Evolutionary conservation across 1,140 invertebrate genomes (phyloP).

Genomic region (Pseudachorutes palmiensis): DNA sequence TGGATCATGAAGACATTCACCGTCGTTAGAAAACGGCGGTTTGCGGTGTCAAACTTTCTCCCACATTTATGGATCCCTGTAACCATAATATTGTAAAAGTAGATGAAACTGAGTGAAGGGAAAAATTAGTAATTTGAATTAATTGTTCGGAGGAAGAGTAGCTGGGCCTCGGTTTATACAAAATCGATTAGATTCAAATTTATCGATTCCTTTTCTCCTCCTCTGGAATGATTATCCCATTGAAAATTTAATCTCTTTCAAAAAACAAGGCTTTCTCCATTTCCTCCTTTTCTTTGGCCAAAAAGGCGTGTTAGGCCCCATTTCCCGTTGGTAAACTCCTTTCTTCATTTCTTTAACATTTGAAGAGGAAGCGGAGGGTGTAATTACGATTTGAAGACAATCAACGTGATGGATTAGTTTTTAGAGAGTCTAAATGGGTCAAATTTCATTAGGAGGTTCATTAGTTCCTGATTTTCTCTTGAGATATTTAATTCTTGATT

Average conservation of each 20-base stretch:
- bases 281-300: background rate
- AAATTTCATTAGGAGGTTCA: conserved; percentile 10
- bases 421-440: background rate
- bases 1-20: too few relatives aligned
- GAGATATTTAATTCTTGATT: background rate
- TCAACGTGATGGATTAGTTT: background rate
- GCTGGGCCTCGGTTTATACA: too few relatives aligned
- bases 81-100: too few relatives aligned
- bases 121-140: too few relatives aligned
- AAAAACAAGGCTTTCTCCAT: background rate
- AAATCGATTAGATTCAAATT: conserved; percentile 7
- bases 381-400: conserved; percentile 4
- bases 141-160: too few relatives aligned
- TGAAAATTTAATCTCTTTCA: background rate
- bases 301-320: too few relatives aligned
- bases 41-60: too few relatives aligned
- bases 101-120: too few relatives aligned
- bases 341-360: too few relatives aligned
- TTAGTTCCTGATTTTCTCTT: background rate
- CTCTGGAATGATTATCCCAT: background rate
- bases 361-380: background rate
- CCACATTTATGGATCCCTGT: too few relatives aligned
- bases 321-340: background rate
- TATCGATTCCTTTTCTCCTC: background rate
- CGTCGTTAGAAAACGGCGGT: too few relatives aligned